Evolutionary conservation across 2,888 invertebrate genomes (phyloP), one percentile per base, ranked within the genome.

Genomic region (Leptopilina drosophilae): DNA sequence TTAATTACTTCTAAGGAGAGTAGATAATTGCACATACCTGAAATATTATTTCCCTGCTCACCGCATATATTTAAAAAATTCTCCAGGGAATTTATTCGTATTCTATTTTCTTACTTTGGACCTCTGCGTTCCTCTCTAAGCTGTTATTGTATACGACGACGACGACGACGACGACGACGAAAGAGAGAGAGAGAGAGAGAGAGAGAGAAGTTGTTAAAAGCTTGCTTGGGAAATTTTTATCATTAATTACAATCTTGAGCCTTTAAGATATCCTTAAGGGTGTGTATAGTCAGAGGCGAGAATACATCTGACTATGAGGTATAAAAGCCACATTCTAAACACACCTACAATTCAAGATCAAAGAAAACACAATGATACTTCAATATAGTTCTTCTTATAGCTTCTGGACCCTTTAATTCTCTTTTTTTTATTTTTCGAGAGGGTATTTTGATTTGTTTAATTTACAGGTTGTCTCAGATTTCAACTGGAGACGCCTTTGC

Each of bases 361-460:
- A 64, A 64, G 64, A 64, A 26, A 64, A 64, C 33, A 33, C 33
- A 40, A 53, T 69, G 69, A 69, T 33, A 49, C 69, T 69, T 53
- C 26, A 33, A 26, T 64, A 26, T 69, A 69, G 49, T 15, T 62
- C 20, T 15, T 62, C 20, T 20, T n/a, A 9, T 12, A 53, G 53
- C 11, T 69, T 69, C 49, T 49, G 26, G 69, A 53, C 49, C 53
- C 69, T n/a, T 49, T 53, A 33, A 69, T 53, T 69, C 49, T 67
- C 20, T 1, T 26, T 15, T 69, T 14, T 49, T 49, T 8, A 5
- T 49, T 49, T 49, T 49, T 49, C 1, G 49, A 49, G 4, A 69
- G 20, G 11, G 66, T 6, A 11, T 20, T 15, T 46, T n/a, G 33
- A 33, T 40, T 6, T n/a, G 42, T 7, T 42, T 42, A 40, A 67